Evolutionary conservation across 2,797 vertebrate species (phyloP).

Genomic region (Acanthiza pusilla): DNA sequence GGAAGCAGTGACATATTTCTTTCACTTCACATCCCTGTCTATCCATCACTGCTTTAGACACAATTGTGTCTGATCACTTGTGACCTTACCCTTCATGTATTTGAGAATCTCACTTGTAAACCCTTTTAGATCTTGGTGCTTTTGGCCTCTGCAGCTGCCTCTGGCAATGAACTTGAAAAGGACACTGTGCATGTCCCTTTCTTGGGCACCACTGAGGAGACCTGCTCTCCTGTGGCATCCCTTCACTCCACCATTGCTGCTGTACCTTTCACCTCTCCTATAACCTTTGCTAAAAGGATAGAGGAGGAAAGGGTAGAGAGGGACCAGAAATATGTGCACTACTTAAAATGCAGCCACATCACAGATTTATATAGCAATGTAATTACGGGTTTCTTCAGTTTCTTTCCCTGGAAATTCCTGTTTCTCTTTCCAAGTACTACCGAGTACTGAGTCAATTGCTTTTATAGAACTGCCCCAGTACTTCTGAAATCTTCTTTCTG

Average conservation of each 20-base stretch:
- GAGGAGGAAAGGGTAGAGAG: neutral
- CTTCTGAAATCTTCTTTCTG: neutral
- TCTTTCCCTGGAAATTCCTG: neutral
- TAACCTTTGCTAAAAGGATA: neutral
- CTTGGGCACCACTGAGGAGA: neutral
- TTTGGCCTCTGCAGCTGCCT: neutral
- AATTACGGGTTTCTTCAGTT: neutral
- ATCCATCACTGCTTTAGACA: neutral
- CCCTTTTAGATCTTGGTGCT: neutral
- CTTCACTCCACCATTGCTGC: fast-evolving
- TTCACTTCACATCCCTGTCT: slow-evolving; percentile 17
- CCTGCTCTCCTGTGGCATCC: neutral
- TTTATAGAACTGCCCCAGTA: neutral
- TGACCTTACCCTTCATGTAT: neutral
- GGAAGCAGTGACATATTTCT: slow-evolving; percentile 24
- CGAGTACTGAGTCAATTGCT: neutral
- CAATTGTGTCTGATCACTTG: neutral
- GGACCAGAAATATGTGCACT: neutral
- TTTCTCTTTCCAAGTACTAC: neutral
- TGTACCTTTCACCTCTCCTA: neutral
- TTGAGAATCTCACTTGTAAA: neutral
- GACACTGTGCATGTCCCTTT: neutral
- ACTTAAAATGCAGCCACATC: neutral
- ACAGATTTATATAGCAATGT: neutral
- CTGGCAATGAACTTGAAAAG: neutral